These are phyloP conservation scores for Gymnoscopelus braueri DNA, from an alignment of 2,797 vertebrate species.

Conservation along the genomic window DNA sequence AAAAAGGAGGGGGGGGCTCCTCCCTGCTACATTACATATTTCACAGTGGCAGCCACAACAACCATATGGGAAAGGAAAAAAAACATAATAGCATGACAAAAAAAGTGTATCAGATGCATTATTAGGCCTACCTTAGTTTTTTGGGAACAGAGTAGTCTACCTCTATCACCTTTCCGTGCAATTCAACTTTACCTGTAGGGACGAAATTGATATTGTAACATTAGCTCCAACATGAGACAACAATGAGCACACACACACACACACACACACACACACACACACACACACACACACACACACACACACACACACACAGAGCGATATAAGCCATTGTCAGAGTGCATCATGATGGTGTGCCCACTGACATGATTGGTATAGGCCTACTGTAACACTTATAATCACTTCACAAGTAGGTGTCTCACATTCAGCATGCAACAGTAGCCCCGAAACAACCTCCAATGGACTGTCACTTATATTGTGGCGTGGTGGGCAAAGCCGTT, in stretches of 20 bases:
- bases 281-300: no score
- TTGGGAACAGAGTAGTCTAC: conserved; percentile 96
- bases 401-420: conserved; percentile 75
- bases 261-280: background rate
- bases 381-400: conserved; percentile 69
- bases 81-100: conserved; percentile 50
- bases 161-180: conserved; percentile 97
- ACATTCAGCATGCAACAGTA: conserved; percentile 53
- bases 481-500: conserved; percentile 8
- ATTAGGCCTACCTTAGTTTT: conserved; percentile 90
- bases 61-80: conserved; percentile 41
- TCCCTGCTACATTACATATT: conserved; percentile 51
- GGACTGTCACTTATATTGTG: conserved; percentile 26
- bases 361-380: conserved; percentile 45
- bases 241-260: conserved; percentile 22
- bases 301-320: no score
- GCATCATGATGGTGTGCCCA: background rate
- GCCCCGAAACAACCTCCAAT: conserved; percentile 31
- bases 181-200: conserved; percentile 92
- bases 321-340: conserved; percentile 5
- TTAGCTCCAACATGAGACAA: conserved; percentile 56
- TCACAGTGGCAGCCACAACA: conserved; percentile 70
- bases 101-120: conserved; percentile 25
- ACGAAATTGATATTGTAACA: conserved; percentile 69
- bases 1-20: conserved; percentile 18